Conservation (phyloP, 2,113 vertebrate species). For the Paratilapia polleni region DNA sequence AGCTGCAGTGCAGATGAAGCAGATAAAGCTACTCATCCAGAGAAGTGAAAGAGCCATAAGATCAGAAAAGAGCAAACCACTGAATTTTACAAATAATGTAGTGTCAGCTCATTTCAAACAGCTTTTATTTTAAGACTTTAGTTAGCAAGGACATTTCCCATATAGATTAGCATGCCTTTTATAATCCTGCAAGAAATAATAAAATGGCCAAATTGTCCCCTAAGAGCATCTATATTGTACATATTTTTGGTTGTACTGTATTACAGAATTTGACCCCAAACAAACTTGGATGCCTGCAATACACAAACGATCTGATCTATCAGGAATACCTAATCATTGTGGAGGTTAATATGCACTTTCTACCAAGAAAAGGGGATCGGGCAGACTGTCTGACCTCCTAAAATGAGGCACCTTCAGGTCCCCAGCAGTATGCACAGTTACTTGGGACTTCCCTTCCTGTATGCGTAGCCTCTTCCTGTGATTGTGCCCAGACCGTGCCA, state of each 20-base stretch:
- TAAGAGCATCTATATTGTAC: neutral
- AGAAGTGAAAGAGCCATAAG: conserved; percentile 47
- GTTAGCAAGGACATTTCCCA: neutral
- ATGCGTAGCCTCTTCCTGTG: conserved; percentile 73
- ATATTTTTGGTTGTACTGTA: neutral
- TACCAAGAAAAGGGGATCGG: conserved; percentile 1
- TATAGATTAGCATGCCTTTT: neutral
- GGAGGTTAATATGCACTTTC: conserved; percentile 22
- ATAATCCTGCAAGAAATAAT: conserved; percentile 6
- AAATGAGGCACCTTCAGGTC: conserved; percentile 30
- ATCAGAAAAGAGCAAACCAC: conserved; percentile 38
- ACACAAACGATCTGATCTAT: neutral
- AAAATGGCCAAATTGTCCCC: neutral
- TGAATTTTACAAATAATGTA: conserved; percentile 38
- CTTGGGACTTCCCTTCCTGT: conserved; percentile 60
- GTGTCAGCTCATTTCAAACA: conserved; percentile 29
- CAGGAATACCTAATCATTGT: neutral
- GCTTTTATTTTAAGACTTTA: conserved; percentile 7
- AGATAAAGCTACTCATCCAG: conserved; percentile 60
- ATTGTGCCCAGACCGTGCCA: conserved; percentile 72
- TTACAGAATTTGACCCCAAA: neutral
- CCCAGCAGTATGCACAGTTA: conserved; percentile 29
- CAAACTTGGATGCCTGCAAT: neutral
- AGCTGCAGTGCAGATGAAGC: conserved; percentile 28
- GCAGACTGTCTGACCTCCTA: conserved; percentile 13